Evolutionary conservation across 2,797 vertebrate genomes (phyloP), one percentile per base, ranked within the genome.

Genomic region (Sebastes itinus): DNA sequence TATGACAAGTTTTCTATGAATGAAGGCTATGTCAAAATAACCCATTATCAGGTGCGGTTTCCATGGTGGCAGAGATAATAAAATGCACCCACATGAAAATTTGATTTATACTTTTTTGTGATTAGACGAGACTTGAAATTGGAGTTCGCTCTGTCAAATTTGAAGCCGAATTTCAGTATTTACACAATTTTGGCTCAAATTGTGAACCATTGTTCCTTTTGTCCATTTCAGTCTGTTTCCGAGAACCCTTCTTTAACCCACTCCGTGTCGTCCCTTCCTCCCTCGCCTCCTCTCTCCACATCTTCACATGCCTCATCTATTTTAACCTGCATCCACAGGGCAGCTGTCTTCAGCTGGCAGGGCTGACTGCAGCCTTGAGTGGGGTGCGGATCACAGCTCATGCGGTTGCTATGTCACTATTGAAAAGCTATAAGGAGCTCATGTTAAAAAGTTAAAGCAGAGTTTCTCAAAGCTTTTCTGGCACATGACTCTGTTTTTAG

Each of bases 291-390:
- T 65, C 38, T 55, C n/a, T 74, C 25, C 16, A 30, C 22, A 28
- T 67, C 12, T 54, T 63, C 10, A 35, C 38, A 22, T 16, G 54
- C 27, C 22, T 67, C 9, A 49, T 82, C 68, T 81, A 59, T 81
- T 87, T 80, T 67, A 77, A 80, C 82, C 77, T 84, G 58, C 46
- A 72, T 62, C 38, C 66, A 75, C 72, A 42, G 49, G 78, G 77
- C 38, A 77, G 23, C 54, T 62, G 64, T 65, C 74, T 84, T 74
- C 16, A 42, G 54, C 62, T 82, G 74, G 62, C 75, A 74, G 75
- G 8, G 10, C 52, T 66, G 62, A 78, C 72, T 49, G 55, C 28
- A 76, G 22, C n/a, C 65, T 28, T 16, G 28, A 76, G 59, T 63
- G 67, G 70, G 64, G 22, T 77, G 69, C 61, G 67, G 75, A 77